These are phyloP conservation scores for Aspidapion aeneum DNA, from an alignment of 2,888 invertebrate genomes.

Conservation along the genomic window DNA sequence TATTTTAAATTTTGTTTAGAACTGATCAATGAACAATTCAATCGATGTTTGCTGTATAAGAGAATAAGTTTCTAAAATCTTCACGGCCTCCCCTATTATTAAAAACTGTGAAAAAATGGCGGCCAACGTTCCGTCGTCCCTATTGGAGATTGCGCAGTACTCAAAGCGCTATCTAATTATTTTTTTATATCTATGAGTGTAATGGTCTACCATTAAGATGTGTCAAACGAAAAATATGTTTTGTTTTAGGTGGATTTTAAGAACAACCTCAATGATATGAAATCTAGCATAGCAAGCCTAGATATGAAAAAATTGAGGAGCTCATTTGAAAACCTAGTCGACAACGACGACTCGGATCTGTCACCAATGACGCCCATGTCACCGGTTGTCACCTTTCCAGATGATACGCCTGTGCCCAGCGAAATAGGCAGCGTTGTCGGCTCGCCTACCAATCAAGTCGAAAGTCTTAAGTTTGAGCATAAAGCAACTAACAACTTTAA, in stretches of 20 bases:
- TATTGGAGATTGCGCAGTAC: too few relatives aligned
- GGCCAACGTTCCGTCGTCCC: too few relatives aligned
- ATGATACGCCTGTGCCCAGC: constrained; percentile 67
- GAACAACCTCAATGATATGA: constrained; percentile 85
- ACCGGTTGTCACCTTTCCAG: constrained; percentile 78
- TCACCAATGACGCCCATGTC: constrained; percentile 28
- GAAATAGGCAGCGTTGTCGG: constrained; percentile 39
- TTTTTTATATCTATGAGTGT: too few relatives aligned
- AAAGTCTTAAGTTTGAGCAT: constrained; percentile 79
- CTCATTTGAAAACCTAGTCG: constrained; percentile 77
- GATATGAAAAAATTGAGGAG: constrained; percentile 52
- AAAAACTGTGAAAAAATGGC: too few relatives aligned
- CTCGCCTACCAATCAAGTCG: constrained; percentile 46
- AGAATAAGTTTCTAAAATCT: too few relatives aligned
- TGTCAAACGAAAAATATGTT: background rate
- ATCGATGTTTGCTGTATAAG: too few relatives aligned
- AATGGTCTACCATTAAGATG: too few relatives aligned
- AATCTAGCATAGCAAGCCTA: constrained; percentile 51
- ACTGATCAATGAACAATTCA: too few relatives aligned
- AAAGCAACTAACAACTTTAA: constrained; percentile 77
- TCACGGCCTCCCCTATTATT: too few relatives aligned
- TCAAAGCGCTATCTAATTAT: too few relatives aligned
- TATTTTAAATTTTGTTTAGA: too few relatives aligned
- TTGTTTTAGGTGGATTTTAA: constrained; percentile 56
- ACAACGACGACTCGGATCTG: constrained; percentile 52